Evolutionary conservation across 2,113 vertebrate genomes (phyloP).

Genomic region (Vidua macroura): DNA sequence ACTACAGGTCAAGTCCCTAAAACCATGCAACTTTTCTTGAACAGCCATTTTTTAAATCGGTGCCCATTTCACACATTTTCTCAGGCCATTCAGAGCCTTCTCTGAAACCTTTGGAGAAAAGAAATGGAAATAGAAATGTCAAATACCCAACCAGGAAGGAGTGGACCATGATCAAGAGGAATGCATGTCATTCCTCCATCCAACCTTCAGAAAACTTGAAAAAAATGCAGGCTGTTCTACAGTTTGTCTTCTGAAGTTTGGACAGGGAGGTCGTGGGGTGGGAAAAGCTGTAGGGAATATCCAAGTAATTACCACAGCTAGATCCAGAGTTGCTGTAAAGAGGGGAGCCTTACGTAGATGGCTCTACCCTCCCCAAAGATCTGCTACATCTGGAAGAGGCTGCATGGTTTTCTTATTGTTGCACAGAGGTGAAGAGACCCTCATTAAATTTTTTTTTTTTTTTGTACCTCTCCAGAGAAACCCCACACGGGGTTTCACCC

Average conservation of each 20-base stretch:
- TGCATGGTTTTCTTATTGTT: slow-evolving; percentile 2
- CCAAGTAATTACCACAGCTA: neutral
- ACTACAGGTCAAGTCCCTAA: neutral
- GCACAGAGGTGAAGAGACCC: slow-evolving; percentile 12
- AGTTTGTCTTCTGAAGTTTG: neutral
- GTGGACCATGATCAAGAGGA: neutral
- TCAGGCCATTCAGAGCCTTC: neutral
- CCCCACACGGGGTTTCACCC: neutral
- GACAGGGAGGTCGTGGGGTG: neutral
- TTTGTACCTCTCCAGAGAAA: slow-evolving; percentile 30
- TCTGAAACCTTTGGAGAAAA: neutral
- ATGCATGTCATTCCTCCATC: neutral
- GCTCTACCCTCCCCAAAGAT: neutral
- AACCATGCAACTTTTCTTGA: neutral
- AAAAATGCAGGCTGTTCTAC: neutral
- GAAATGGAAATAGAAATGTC: neutral
- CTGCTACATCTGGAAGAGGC: neutral
- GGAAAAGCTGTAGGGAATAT: neutral
- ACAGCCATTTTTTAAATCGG: neutral
- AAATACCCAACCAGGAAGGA: neutral
- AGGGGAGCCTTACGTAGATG: neutral
- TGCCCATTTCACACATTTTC: neutral
- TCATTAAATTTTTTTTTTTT: neutral
- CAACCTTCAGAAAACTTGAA: neutral
- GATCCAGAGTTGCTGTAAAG: neutral